Evolutionary conservation across 2,797 vertebrate genomes (phyloP).

Genomic region (Picus viridis): DNA sequence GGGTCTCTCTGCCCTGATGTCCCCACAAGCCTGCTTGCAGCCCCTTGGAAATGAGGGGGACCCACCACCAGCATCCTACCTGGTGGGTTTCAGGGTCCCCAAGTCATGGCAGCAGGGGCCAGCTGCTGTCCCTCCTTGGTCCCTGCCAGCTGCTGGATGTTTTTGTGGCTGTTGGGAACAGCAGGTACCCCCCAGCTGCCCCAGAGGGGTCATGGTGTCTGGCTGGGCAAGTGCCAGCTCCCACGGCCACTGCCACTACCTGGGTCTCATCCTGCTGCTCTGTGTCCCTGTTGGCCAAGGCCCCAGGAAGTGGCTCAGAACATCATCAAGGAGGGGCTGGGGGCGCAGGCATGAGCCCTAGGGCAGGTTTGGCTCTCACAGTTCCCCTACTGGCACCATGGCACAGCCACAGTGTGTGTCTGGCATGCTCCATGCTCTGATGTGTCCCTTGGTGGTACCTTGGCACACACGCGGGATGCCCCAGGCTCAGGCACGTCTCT

Average conservation of each 20-base stretch:
- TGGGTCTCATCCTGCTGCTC: neutral
- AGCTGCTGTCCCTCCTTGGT: neutral
- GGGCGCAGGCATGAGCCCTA: fast-evolving
- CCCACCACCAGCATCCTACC: neutral
- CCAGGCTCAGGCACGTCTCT: fast-evolving
- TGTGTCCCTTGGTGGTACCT: fast-evolving
- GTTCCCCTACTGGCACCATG: neutral
- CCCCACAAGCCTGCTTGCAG: fast-evolving
- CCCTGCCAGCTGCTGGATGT: neutral
- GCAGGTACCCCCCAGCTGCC: neutral
- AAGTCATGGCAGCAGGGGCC: fast-evolving
- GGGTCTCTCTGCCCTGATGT: neutral
- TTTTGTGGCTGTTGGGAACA: neutral
- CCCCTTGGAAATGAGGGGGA: neutral
- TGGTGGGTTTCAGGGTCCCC: fast-evolving
- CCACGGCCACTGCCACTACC: neutral
- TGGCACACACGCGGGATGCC: fast-evolving
- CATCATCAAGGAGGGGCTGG: neutral
- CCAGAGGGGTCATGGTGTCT: neutral
- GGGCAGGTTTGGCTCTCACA: neutral
- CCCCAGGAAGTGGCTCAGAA: neutral
- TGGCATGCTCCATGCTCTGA: fast-evolving
- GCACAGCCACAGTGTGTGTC: fast-evolving
- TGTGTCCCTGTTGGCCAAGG: fast-evolving
- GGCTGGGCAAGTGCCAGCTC: neutral